Evolutionary conservation across 2,113 vertebrate genomes (phyloP).

Genomic region (Callochromis pleurospilus): DNA sequence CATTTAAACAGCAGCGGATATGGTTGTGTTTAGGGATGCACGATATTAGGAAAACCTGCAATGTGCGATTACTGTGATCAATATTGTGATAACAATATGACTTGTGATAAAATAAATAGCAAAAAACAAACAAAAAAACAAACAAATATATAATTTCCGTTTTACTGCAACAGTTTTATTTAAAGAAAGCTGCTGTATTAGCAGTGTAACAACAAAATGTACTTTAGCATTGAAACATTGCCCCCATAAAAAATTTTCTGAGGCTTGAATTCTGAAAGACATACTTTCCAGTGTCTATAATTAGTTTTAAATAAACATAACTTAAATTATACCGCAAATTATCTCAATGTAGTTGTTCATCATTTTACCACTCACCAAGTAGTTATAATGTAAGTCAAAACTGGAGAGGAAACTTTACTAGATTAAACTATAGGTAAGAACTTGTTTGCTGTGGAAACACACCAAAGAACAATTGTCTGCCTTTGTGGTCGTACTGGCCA

Average conservation of each 20-base stretch:
- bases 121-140: fast-evolving
- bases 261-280: background rate
- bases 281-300: background rate
- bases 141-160: fast-evolving
- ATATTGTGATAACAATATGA: background rate
- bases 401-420: background rate
- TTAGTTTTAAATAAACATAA: background rate
- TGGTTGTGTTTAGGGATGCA: background rate
- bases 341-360: background rate
- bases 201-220: background rate
- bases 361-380: background rate
- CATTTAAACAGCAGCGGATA: background rate
- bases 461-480: too few relatives aligned
- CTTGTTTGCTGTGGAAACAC: too few relatives aligned
- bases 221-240: background rate
- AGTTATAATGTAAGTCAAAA: background rate
- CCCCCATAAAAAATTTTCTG: background rate
- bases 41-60: background rate
- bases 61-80: background rate
- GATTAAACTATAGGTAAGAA: too few relatives aligned
- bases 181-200: background rate
- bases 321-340: background rate
- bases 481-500: too few relatives aligned
- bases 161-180: background rate
- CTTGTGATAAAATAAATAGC: background rate